Conservation (phyloP, 2,888 invertebrate species). For the Caenorhabditis zanzibari region DNA sequence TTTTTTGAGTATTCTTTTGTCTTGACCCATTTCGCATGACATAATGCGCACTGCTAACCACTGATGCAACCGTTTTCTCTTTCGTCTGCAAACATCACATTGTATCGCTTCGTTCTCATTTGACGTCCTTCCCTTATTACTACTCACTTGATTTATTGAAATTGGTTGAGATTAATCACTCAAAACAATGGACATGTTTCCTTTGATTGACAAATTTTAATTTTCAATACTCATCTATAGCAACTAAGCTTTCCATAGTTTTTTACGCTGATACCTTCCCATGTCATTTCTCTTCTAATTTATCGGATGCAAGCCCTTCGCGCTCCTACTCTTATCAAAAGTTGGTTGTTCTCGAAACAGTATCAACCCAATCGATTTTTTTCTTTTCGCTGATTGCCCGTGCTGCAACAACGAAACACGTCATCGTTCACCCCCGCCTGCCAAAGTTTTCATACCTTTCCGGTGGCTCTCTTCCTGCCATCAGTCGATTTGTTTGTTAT, state of each 20-base stretch:
- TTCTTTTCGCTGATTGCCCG: constrained; percentile 37
- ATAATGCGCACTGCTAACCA: constrained; percentile 53
- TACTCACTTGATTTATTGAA: constrained; percentile 39
- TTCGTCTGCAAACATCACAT: constrained; percentile 41
- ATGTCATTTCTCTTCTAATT: background rate
- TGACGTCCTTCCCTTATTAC: background rate
- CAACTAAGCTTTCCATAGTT: constrained; percentile 14
- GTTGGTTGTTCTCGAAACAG: constrained; percentile 46
- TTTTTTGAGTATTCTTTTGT: constrained; percentile 51
- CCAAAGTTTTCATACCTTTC: constrained; percentile 23
- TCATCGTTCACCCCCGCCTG: constrained; percentile 36
- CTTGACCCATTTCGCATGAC: constrained; percentile 65
- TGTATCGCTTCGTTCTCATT: constrained; percentile 13
- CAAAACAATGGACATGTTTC: constrained; percentile 1
- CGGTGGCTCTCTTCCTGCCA: constrained; percentile 4
- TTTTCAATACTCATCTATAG: background rate
- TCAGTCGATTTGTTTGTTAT: constrained; percentile 8
- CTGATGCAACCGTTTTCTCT: constrained; percentile 57
- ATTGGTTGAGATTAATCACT: background rate
- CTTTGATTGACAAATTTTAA: background rate
- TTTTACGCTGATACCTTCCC: background rate
- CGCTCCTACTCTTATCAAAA: constrained; percentile 38
- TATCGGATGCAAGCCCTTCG: constrained; percentile 18
- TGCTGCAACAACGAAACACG: constrained; percentile 44
- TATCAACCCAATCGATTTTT: constrained; percentile 48